Percentiles rank a stretch among this genome's conserved stretches.
Conservation (phyloP, 2,888 invertebrate genomes). For the Drosophila quasianomalipes region DNA sequence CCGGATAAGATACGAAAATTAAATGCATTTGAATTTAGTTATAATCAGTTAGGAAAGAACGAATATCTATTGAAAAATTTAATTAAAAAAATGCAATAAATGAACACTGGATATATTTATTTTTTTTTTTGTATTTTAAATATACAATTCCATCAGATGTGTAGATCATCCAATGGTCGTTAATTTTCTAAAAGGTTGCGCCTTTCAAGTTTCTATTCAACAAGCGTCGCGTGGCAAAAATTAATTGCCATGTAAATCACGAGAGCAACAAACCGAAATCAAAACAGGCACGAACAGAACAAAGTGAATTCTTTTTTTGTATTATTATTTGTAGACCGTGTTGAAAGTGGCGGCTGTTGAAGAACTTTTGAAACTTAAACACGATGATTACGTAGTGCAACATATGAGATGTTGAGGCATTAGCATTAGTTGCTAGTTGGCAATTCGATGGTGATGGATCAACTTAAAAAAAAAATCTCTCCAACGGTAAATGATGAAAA, state of each 20-base stretch:
- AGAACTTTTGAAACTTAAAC: conserved; percentile 32
- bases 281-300: conserved; percentile 50
- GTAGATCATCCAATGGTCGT: conserved; percentile 40
- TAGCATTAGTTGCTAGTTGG: conserved; percentile 15
- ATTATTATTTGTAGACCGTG: conserved; percentile 40
- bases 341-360: conserved; percentile 41
- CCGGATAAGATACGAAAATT: neutral
- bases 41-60: neutral
- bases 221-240: conserved; percentile 68
- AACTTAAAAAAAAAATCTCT: conserved; percentile 9
- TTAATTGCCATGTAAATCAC: conserved; percentile 69
- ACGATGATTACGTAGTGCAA: conserved; percentile 29
- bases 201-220: conserved; percentile 48
- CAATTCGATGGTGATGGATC: conserved; percentile 8
- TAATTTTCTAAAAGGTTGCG: neutral
- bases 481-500: conserved; percentile 68
- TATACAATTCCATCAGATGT: neutral
- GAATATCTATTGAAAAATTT: neutral
- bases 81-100: neutral
- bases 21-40: neutral
- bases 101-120: neutral
- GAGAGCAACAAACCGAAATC: conserved; percentile 36
- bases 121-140: neutral
- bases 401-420: conserved; percentile 18
- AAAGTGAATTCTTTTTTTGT: conserved; percentile 48